Evolutionary conservation across 2,888 invertebrate genomes (phyloP).

Genomic region (Allolobophora icterica): DNA sequence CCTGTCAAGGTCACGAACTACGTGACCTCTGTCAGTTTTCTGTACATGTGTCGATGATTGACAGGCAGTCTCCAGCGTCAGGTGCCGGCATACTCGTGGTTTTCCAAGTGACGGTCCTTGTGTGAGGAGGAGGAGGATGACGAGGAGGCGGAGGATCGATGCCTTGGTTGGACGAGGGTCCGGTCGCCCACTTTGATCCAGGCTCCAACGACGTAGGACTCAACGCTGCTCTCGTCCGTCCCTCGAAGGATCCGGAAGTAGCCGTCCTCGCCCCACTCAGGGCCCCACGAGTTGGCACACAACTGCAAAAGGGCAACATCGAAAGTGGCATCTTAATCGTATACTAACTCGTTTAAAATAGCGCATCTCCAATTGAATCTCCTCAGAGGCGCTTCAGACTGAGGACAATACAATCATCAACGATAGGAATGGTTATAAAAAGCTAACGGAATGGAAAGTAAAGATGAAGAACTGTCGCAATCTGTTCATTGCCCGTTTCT

Average conservation of each 20-base stretch:
- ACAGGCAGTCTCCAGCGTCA: not conserved
- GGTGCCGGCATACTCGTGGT: not conserved
- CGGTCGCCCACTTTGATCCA: conserved; percentile 67
- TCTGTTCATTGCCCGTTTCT: no score
- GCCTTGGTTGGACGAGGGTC: conserved; percentile 31
- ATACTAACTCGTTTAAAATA: not conserved
- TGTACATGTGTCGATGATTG: not conserved
- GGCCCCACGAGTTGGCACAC: conserved; percentile 93
- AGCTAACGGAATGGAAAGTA: no score
- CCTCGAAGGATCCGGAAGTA: conserved; percentile 87
- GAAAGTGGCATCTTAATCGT: not conserved
- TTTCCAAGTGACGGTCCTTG: not conserved
- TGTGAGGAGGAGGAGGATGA: not conserved
- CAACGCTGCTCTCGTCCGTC: conserved; percentile 85
- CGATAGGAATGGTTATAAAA: no score
- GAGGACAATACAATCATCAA: no score
- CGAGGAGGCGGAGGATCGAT: not conserved
- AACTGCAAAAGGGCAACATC: conserved; percentile 71
- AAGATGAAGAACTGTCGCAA: no score
- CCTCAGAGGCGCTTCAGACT: no score
- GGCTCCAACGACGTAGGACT: conserved; percentile 83
- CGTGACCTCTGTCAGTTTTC: not conserved
- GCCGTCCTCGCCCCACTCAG: conserved; percentile 88
- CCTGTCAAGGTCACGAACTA: not conserved
- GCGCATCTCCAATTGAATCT: no score